phyloP scores from a whole-genome alignment of 1,140 invertebrate genomes.

The Carposina sasakii region DNA sequence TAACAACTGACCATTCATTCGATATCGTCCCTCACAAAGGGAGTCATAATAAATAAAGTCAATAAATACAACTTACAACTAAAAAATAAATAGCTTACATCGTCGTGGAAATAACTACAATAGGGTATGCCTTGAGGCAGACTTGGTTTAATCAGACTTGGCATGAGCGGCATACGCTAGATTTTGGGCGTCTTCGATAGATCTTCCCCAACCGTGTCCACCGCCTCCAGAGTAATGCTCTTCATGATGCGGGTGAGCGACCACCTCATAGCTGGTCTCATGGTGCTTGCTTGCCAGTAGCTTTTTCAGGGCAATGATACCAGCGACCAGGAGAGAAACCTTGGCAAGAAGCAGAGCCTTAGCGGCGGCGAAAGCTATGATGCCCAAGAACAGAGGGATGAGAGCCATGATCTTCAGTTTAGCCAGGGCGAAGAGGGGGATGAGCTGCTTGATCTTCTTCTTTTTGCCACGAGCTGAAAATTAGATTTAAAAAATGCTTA shows the following conservation, averaged over 20 bases:
- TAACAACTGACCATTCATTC: constrained; percentile 34
- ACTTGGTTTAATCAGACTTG: constrained; percentile 48
- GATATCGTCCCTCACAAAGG: constrained; percentile 48
- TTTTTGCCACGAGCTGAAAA: constrained; percentile 82
- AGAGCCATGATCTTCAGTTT: constrained; percentile 86
- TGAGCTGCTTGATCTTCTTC: constrained; percentile 81
- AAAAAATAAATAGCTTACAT: constrained; percentile 61
- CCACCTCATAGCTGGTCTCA: constrained; percentile 82
- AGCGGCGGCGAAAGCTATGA: constrained; percentile 84
- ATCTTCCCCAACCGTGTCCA: constrained; percentile 74
- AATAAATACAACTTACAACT: constrained; percentile 54
- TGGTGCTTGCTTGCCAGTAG: constrained; percentile 80
- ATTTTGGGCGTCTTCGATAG: constrained; percentile 74
- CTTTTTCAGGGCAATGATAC: constrained; percentile 85
- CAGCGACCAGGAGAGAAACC: constrained; percentile 82
- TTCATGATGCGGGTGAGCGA: constrained; percentile 78
- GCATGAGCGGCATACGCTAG: constrained; percentile 77
- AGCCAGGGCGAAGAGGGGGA: constrained; percentile 81
- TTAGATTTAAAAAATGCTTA: no score
- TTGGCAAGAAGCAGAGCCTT: constrained; percentile 88
- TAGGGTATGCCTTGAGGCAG: constrained; percentile 31
- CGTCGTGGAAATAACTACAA: constrained; percentile 27
- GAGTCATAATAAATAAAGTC: constrained; percentile 47
- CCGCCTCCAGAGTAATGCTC: constrained; percentile 73
- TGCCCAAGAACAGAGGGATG: constrained; percentile 83